Conservation (phyloP, 2,113 vertebrate genomes). For the Lepus americanus region DNA sequence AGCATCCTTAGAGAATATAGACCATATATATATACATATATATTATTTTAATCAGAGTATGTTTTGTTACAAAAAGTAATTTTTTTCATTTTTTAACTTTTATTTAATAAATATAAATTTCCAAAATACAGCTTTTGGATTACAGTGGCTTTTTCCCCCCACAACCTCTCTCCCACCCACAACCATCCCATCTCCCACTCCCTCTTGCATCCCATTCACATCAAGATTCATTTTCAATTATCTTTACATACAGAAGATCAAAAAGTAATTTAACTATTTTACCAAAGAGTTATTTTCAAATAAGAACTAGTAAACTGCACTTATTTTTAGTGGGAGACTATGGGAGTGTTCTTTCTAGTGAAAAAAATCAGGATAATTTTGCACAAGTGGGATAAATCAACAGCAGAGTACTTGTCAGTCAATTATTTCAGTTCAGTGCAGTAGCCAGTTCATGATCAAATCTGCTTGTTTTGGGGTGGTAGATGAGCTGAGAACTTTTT, state of each 20-base stretch:
- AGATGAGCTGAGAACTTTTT: neutral
- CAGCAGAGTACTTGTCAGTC: neutral
- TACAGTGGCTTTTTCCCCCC: too few relatives aligned
- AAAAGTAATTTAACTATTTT: slow-evolving; percentile 33
- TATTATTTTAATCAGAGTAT: too few relatives aligned
- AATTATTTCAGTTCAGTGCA: neutral
- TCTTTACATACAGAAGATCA: too few relatives aligned
- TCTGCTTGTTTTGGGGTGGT: neutral
- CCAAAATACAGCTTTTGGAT: too few relatives aligned
- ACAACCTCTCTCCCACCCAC: too few relatives aligned
- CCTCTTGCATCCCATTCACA: too few relatives aligned
- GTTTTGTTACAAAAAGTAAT: neutral
- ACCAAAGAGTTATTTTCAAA: neutral
- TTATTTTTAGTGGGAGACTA: neutral
- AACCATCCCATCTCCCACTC: too few relatives aligned
- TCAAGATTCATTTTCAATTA: too few relatives aligned
- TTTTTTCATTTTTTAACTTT: neutral
- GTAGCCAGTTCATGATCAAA: neutral
- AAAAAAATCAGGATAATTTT: neutral
- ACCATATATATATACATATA: neutral
- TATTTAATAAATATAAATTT: too few relatives aligned
- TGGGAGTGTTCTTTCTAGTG: neutral
- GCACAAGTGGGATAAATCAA: neutral
- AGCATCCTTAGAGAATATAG: neutral
- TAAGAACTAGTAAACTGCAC: neutral